Evolutionary conservation across 1,140 invertebrate genomes (phyloP).

Genomic region (Onthophagus taurus): DNA sequence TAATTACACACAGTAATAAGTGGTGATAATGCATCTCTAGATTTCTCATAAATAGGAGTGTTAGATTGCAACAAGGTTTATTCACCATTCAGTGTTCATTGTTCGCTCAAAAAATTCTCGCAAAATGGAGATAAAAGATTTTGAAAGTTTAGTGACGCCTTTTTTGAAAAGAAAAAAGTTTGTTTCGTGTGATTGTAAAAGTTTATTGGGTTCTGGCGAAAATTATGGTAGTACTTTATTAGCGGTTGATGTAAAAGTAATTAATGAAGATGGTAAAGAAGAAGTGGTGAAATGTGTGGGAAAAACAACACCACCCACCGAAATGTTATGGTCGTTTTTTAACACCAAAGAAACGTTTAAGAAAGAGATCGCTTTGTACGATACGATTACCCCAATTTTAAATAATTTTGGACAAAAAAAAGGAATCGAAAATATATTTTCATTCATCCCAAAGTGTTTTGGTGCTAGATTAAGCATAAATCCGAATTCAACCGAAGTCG

Average conservation of each 20-base stretch:
- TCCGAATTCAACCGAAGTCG: conserved; percentile 16
- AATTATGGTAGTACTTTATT: conserved; percentile 51
- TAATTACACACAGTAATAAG: background rate
- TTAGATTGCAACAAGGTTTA: background rate
- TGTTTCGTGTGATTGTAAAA: background rate
- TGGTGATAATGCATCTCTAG: background rate
- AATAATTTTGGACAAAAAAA: conserved; percentile 22
- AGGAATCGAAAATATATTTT: conserved; percentile 19
- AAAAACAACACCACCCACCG: conserved; percentile 36
- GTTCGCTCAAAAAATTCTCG: background rate
- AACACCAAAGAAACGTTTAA: conserved; percentile 36
- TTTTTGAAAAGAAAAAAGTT: conserved; percentile 2
- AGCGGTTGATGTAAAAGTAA: conserved; percentile 33
- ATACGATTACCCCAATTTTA: conserved; percentile 21
- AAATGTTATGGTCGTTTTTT: conserved; percentile 34
- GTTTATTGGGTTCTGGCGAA: conserved; percentile 46
- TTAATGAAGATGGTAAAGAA: conserved; percentile 13
- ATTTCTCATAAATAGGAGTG: background rate
- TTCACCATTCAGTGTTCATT: background rate
- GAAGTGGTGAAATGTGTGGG: conserved; percentile 36
- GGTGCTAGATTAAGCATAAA: conserved; percentile 24
- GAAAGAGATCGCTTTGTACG: conserved; percentile 34
- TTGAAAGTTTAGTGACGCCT: background rate
- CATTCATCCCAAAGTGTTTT: conserved; percentile 19
- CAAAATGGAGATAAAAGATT: background rate